Conservation (phyloP, 2,888 invertebrate species). For the Neoitamus cyanurus region DNA sequence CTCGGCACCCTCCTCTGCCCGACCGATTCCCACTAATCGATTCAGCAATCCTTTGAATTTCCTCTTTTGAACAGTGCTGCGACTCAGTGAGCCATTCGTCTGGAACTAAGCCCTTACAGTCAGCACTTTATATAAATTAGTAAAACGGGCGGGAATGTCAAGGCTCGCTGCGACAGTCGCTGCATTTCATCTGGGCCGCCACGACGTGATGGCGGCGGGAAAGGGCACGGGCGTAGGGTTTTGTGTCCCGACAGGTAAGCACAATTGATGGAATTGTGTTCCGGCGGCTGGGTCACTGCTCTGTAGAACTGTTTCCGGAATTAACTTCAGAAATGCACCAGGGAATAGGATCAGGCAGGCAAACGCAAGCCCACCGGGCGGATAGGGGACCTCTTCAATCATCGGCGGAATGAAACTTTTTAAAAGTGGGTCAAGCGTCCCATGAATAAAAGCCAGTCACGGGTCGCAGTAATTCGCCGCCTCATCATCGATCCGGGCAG, state of each 20-base stretch:
- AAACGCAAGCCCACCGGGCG: not conserved
- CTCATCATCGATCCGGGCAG: constrained; percentile 11
- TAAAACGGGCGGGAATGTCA: constrained; percentile 3
- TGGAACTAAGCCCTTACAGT: constrained; percentile 11
- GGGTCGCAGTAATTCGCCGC: not conserved
- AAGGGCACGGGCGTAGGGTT: not conserved
- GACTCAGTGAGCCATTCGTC: constrained; percentile 17
- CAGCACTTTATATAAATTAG: constrained; percentile 42
- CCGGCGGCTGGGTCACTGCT: not conserved
- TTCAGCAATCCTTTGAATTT: constrained; percentile 30
- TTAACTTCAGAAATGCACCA: not conserved
- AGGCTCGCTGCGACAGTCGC: constrained; percentile 2
- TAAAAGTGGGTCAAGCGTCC: not conserved
- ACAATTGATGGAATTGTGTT: not conserved
- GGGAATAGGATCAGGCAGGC: not conserved
- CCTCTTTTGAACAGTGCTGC: not conserved
- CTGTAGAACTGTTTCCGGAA: not conserved
- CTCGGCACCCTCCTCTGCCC: not conserved
- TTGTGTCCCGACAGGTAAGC: not conserved
- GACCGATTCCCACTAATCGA: constrained; percentile 21
- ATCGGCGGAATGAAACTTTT: not conserved
- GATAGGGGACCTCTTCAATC: not conserved
- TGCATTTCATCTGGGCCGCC: not conserved
- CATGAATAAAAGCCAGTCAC: constrained; percentile 4
- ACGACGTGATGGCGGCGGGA: not conserved